Percentiles rank a stretch among this genome's conserved stretches.
phyloP scores from a whole-genome alignment of 2,797 vertebrate genomes.

The Pseudomugil tenellus region DNA sequence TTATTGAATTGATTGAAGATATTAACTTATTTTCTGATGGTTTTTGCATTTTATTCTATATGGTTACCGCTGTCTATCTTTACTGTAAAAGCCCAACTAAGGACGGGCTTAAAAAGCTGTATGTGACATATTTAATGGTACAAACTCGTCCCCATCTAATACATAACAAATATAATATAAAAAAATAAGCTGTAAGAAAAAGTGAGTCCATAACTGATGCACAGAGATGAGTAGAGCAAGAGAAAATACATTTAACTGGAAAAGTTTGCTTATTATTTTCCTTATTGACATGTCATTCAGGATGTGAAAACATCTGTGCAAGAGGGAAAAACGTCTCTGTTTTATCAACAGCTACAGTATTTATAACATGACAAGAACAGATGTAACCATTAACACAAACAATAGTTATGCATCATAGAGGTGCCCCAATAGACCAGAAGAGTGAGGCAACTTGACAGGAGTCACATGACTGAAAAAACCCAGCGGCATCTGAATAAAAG shows the following conservation, averaged over 20 bases:
- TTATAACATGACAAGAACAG: background rate
- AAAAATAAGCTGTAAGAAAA: background rate
- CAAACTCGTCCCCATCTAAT: too few relatives aligned
- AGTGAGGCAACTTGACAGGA: background rate
- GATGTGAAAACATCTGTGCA: background rate
- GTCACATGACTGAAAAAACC: background rate
- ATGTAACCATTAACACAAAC: background rate
- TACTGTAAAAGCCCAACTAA: too few relatives aligned
- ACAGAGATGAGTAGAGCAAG: background rate
- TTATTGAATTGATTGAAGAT: too few relatives aligned
- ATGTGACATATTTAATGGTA: too few relatives aligned
- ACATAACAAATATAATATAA: too few relatives aligned
- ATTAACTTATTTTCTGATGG: too few relatives aligned
- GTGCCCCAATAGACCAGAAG: background rate
- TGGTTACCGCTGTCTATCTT: too few relatives aligned
- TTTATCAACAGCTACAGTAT: background rate
- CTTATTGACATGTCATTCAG: background rate
- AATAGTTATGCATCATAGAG: constrained; percentile 10
- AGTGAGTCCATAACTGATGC: background rate
- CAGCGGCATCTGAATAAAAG: background rate
- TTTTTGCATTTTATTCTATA: too few relatives aligned
- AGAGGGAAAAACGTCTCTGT: background rate
- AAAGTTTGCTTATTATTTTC: background rate
- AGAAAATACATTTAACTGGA: background rate
- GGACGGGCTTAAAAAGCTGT: too few relatives aligned